These are phyloP conservation scores for Cryptotis parvus DNA, from an alignment of 2,113 vertebrate genomes.

Conservation along the genomic window DNA sequence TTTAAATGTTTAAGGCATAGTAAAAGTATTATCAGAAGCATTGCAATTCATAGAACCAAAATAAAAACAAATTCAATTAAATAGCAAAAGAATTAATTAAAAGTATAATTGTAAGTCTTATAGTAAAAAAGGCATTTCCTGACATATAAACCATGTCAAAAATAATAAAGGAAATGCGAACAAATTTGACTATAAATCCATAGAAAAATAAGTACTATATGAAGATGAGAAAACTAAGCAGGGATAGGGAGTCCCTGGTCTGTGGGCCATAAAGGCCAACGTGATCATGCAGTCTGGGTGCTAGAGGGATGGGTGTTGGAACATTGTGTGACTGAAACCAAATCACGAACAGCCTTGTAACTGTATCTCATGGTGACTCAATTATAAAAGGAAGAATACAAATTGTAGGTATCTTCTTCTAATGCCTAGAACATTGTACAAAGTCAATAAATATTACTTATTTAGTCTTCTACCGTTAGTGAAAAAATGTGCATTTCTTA, in stretches of 20 bases:
- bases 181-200: not conserved
- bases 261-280: too few relatives aligned
- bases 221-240: too few relatives aligned
- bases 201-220: not conserved
- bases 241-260: too few relatives aligned
- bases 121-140: not conserved
- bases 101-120: slow-evolving; percentile 24
- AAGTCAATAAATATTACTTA: not conserved
- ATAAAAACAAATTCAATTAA: not conserved
- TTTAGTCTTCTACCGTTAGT: not conserved
- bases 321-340: too few relatives aligned
- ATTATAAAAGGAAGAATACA: too few relatives aligned
- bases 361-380: too few relatives aligned
- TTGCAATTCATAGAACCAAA: too few relatives aligned
- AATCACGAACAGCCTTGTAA: too few relatives aligned
- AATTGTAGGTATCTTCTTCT: not conserved
- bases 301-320: too few relatives aligned
- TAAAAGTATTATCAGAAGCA: too few relatives aligned
- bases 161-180: not conserved
- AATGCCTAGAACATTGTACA: not conserved
- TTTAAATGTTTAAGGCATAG: not conserved
- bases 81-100: not conserved
- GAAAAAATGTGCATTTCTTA: slow-evolving; percentile 1
- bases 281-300: too few relatives aligned
- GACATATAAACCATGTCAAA: slow-evolving; percentile 1